Base-by-base conservation (phyloP, 30 jellyfish, hydroid and myxozoan species). In the Chironex yamaguchii region DNA sequence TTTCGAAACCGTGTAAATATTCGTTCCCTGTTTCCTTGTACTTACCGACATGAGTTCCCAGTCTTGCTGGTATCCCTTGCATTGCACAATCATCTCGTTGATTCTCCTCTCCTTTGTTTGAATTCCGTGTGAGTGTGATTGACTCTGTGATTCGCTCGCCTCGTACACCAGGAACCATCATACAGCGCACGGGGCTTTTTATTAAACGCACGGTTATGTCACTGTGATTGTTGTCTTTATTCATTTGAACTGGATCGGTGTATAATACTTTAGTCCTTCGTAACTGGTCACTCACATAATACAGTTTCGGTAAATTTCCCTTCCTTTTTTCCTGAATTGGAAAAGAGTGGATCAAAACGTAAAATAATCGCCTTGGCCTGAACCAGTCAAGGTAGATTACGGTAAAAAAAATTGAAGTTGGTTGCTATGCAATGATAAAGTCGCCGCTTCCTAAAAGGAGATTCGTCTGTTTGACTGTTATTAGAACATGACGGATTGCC, bases 141-240 rank as follows among this genome's bases (percentile, higher is more conserved):
- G 90, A 24, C 32, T 58, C 48, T 6, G 96, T 91, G 0, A 92
- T 87, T 32, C 98, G 50, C 52, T 92, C 98, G 11, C 98, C 98
- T 1, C 91, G 85, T 20, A 92, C 97, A 3, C 97, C 97, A 0
- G 97, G 91, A 1, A 81, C 97, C 89, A 92, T 20, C 24, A 52
- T 28, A 4, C 86, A 49, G 24, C 82, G 49, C 12, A 81, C 0
- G 48, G 84, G 98, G 36, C 89, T 79, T 29, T 82, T 92, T 3
- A 86, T 81, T 62, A 79, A 76, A 62, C 52, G n/a, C 48, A 32
- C 17, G 9, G 58, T 42, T 6, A 17, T 42, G 58, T 42, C 58
- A 42, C 58, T 42, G n/a, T n/a, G n/a, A 9, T 6, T 6, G 17
- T 42, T 42, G 9, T 42, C 58, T 17, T 42, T 42, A 6, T 42